Conservation (phyloP, 2,113 vertebrate species). For the Lepisosteus osseus region DNA sequence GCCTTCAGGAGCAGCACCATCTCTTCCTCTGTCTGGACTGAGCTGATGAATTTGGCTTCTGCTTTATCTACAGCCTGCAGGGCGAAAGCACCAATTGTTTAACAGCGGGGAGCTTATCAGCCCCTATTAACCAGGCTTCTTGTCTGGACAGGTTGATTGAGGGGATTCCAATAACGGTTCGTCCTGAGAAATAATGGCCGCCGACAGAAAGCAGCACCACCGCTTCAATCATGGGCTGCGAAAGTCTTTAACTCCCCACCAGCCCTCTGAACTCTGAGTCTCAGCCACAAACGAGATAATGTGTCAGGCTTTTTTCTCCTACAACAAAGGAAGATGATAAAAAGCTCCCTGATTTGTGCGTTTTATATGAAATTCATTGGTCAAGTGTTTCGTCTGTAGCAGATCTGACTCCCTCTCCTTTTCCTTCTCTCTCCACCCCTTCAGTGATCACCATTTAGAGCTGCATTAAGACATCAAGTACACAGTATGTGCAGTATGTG, state of each 20-base stretch:
- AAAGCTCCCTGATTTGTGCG: too few relatives aligned
- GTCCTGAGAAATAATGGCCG: neutral
- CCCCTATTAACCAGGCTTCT: neutral
- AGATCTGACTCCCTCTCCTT: too few relatives aligned
- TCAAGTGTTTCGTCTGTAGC: too few relatives aligned
- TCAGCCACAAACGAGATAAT: too few relatives aligned
- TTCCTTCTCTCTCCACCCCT: too few relatives aligned
- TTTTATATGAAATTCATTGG: too few relatives aligned
- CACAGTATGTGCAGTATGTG: too few relatives aligned
- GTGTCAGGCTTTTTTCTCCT: too few relatives aligned
- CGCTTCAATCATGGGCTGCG: neutral
- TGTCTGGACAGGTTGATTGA: neutral
- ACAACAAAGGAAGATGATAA: too few relatives aligned
- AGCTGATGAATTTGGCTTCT: constrained; percentile 62
- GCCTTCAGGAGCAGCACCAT: constrained; percentile 56
- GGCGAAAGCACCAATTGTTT: constrained; percentile 32
- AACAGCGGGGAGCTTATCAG: neutral
- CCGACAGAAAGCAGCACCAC: neutral
- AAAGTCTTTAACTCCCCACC: neutral
- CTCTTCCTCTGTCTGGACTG: constrained; percentile 56
- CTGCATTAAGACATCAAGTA: too few relatives aligned
- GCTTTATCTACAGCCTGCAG: constrained; percentile 64
- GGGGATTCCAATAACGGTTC: neutral
- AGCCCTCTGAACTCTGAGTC: neutral
- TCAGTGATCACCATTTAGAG: too few relatives aligned